These are phyloP conservation scores for Lerista edwardsae DNA, from an alignment of 2,797 vertebrate genomes.

Conservation along the genomic window DNA sequence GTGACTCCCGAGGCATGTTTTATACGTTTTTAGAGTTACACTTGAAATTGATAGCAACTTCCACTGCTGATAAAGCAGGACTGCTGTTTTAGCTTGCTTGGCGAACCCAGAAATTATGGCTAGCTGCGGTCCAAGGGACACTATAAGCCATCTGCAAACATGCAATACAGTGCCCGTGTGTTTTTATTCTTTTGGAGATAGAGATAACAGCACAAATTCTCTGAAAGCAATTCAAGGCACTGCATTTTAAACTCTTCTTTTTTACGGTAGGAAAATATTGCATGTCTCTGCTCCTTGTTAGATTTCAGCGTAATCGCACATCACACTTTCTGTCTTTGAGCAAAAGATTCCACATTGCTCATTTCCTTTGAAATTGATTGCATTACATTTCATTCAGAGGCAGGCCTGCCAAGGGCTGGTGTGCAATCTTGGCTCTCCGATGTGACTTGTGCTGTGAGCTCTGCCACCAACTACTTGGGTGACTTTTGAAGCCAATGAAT, in stretches of 20 bases:
- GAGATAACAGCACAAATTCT: not conserved
- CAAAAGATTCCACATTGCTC: not conserved
- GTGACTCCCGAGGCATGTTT: constrained; percentile 18
- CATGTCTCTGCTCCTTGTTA: not conserved
- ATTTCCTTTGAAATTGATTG: constrained; percentile 17
- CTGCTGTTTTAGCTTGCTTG: constrained; percentile 27
- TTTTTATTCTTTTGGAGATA: constrained; percentile 26
- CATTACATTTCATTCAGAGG: not conserved
- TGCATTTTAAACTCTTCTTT: constrained; percentile 15
- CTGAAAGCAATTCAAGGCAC: constrained; percentile 15
- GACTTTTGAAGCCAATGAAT: not conserved
- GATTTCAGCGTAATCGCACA: not conserved
- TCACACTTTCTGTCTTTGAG: not conserved
- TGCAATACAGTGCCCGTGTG: not conserved
- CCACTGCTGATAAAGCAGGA: constrained; percentile 43
- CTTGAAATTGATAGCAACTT: constrained; percentile 50
- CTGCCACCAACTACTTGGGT: not conserved
- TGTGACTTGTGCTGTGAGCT: not conserved
- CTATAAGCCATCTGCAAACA: constrained; percentile 30
- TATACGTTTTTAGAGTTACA: constrained; percentile 27
- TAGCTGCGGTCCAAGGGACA: constrained; percentile 4
- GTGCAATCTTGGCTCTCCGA: not conserved
- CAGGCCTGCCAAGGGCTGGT: not conserved
- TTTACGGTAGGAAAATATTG: not conserved
- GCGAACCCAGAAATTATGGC: constrained; percentile 27